phyloP scores from a whole-genome alignment of 2,113 vertebrate genomes.

The Notarius lentiginosus region DNA sequence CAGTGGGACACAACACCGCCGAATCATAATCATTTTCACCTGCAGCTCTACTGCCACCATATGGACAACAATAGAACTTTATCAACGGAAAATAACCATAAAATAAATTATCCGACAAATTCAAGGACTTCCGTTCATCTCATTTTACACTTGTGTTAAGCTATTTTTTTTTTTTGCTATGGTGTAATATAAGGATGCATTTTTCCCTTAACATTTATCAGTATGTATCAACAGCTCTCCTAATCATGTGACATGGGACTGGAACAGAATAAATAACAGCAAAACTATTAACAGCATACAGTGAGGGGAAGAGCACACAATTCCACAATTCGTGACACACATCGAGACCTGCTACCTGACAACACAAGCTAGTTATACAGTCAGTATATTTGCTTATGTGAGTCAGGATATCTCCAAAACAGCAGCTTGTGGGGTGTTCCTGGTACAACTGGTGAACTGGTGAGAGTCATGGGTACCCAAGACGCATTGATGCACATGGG shows the following conservation, averaged over 20 bases:
- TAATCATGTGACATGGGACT: not conserved
- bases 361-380: not conserved
- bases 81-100: not conserved
- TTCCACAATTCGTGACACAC: not conserved
- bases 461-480: too few relatives aligned
- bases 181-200: not conserved
- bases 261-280: not conserved
- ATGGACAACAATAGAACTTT: constrained; percentile 14
- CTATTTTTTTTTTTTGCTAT: not conserved
- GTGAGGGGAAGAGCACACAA: not conserved
- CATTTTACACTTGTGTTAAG: not conserved
- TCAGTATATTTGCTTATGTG: not conserved
- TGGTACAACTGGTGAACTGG: too few relatives aligned
- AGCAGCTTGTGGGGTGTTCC: too few relatives aligned
- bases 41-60: constrained; percentile 45
- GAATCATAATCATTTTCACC: not conserved
- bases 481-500: too few relatives aligned
- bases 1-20: not conserved
- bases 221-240: not conserved
- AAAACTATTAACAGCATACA: not conserved
- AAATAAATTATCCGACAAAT: not conserved
- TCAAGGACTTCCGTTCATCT: not conserved
- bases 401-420: too few relatives aligned
- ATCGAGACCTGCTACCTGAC: not conserved
- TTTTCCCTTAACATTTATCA: not conserved